Conservation (phyloP, 2,888 invertebrate species). For the Chloromyia formosa region DNA sequence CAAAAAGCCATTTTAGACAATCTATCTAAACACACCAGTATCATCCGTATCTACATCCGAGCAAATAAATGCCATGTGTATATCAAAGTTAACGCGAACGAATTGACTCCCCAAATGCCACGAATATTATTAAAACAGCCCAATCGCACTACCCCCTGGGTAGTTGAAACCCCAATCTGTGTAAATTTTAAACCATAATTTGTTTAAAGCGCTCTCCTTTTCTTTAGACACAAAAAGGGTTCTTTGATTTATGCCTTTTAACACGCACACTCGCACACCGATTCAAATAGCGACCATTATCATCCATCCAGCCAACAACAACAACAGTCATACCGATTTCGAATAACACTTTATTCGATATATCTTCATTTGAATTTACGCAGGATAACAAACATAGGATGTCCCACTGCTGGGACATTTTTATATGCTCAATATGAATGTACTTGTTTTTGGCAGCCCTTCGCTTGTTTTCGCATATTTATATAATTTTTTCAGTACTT, state of each 20-base stretch:
- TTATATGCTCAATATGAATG: constrained; percentile 50
- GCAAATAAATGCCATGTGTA: not conserved
- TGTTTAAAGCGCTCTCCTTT: constrained; percentile 49
- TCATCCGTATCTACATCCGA: too few relatives aligned
- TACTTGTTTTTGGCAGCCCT: constrained; percentile 49
- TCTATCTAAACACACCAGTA: too few relatives aligned
- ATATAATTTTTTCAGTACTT: constrained; percentile 32
- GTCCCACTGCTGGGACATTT: constrained; percentile 48
- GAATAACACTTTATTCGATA: constrained; percentile 33
- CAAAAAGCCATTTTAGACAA: too few relatives aligned
- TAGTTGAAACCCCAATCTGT: constrained; percentile 47
- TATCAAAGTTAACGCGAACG: not conserved
- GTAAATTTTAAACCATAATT: constrained; percentile 52
- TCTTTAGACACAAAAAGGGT: constrained; percentile 46
- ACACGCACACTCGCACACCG: constrained; percentile 33
- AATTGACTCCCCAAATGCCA: not conserved
- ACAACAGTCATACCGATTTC: not conserved
- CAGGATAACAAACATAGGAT: constrained; percentile 31
- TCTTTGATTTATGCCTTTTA: constrained; percentile 47
- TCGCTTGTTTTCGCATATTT: constrained; percentile 48
- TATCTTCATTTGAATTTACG: constrained; percentile 48
- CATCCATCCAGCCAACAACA: constrained; percentile 9
- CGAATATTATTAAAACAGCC: constrained; percentile 1
- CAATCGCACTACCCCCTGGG: constrained; percentile 42
- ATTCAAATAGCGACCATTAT: not conserved